Conservation (phyloP, 2,888 invertebrate genomes). For the Macaria liturata region DNA sequence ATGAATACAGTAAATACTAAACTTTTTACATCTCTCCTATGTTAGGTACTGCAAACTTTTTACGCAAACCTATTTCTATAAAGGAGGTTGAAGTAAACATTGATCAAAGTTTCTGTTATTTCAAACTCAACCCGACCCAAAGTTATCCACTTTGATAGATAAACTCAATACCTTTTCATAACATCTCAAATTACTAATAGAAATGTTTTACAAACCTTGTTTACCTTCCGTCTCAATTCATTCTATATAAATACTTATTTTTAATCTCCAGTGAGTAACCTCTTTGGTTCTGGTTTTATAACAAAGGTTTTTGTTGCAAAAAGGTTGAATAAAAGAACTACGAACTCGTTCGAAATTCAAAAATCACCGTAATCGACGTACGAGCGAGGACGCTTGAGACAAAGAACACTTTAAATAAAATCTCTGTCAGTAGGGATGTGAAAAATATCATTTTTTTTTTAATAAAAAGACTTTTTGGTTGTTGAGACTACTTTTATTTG, state of each 20-base stretch:
- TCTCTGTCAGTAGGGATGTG: slow-evolving; percentile 16
- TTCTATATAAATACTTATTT: slow-evolving; percentile 12
- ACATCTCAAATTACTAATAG: slow-evolving; percentile 30
- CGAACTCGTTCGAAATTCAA: slow-evolving; percentile 20
- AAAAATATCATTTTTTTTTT: not conserved
- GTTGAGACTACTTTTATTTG: too few relatives aligned
- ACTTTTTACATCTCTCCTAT: too few relatives aligned
- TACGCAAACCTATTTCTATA: too few relatives aligned
- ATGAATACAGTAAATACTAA: too few relatives aligned
- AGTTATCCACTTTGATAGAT: slow-evolving; percentile 34
- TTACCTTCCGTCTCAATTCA: slow-evolving; percentile 18
- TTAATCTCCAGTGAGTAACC: not conserved
- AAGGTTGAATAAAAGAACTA: slow-evolving; percentile 14
- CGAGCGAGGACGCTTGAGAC: slow-evolving; percentile 13
- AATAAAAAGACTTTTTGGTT: not conserved
- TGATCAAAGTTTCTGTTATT: slow-evolving; percentile 20
- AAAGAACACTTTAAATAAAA: slow-evolving; percentile 15
- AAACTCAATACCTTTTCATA: slow-evolving; percentile 35
- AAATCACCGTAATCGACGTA: slow-evolving; percentile 21
- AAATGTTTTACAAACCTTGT: slow-evolving; percentile 6
- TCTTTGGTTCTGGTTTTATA: slow-evolving; percentile 24
- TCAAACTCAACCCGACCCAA: slow-evolving; percentile 25
- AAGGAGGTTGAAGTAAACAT: too few relatives aligned
- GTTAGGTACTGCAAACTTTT: too few relatives aligned
- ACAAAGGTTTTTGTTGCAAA: slow-evolving; percentile 18